Evolutionary conservation across 1,140 invertebrate species (phyloP).

Genomic region (Drosophila yakuba): DNA sequence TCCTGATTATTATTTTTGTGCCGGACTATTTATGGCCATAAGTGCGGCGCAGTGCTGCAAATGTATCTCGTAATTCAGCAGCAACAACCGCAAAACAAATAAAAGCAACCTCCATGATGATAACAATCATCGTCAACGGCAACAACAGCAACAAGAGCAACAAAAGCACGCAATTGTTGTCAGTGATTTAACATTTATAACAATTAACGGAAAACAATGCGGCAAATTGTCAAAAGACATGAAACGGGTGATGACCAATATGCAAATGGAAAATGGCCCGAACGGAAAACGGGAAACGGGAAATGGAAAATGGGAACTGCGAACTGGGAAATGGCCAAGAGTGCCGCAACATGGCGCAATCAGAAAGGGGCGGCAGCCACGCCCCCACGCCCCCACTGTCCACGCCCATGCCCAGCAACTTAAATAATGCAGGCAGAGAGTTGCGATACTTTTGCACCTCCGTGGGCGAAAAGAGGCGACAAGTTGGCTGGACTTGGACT

Average conservation of each 20-base stretch:
- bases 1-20: conserved; percentile 37
- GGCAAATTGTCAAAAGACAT: conserved; percentile 73
- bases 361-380: conserved; percentile 32
- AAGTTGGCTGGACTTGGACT: too few relatives aligned
- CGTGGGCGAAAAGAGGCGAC: neutral
- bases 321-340: conserved; percentile 4
- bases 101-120: conserved; percentile 17
- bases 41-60: conserved; percentile 27
- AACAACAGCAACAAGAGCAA: neutral
- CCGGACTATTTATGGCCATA: conserved; percentile 38
- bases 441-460: neutral
- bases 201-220: conserved; percentile 75
- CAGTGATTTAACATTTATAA: conserved; percentile 75
- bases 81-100: conserved; percentile 32
- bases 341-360: conserved; percentile 48
- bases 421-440: conserved; percentile 4
- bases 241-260: conserved; percentile 60
- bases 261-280: conserved; percentile 43
- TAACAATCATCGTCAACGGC: conserved; percentile 25
- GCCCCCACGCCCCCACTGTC: neutral
- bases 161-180: conserved; percentile 51
- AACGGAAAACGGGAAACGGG: conserved; percentile 11
- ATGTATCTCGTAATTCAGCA: conserved; percentile 50
- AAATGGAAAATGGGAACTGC: conserved; percentile 22
- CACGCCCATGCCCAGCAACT: neutral